Conservation (phyloP, 2,888 invertebrate species). For the Sesia apiformis region DNA sequence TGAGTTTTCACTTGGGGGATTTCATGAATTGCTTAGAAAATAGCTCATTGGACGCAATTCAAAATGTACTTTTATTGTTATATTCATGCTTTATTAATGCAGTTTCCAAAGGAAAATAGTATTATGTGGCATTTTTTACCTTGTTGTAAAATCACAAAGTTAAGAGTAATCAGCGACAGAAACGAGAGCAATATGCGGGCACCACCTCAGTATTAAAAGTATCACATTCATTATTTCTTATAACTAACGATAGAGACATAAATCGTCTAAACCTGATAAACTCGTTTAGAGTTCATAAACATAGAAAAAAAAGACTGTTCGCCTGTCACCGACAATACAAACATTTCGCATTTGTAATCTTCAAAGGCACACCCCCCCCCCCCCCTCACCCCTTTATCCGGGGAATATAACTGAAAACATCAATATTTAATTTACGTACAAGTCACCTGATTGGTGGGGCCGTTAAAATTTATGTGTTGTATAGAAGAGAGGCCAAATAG, state of each 20-base stretch:
- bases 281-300: neutral
- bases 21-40: no score
- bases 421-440: slow-evolving; percentile 27
- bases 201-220: no score
- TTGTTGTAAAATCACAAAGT: no score
- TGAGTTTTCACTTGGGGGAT: no score
- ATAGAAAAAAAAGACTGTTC: neutral
- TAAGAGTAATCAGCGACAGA: no score
- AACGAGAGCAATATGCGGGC: no score
- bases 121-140: no score
- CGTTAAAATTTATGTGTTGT: slow-evolving; percentile 35
- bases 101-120: no score
- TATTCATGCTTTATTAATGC: no score
- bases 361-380: no score
- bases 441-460: slow-evolving; percentile 38
- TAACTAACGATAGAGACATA: neutral
- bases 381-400: neutral
- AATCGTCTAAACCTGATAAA: neutral
- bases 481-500: slow-evolving; percentile 43
- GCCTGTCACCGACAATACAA: neutral
- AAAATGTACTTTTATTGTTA: no score
- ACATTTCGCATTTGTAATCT: neutral
- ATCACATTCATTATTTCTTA: neutral
- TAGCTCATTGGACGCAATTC: no score
- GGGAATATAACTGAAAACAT: neutral